Evolutionary conservation across 2,797 vertebrate species (phyloP).

Genomic region (Hyperoplus lanceolatus): DNA sequence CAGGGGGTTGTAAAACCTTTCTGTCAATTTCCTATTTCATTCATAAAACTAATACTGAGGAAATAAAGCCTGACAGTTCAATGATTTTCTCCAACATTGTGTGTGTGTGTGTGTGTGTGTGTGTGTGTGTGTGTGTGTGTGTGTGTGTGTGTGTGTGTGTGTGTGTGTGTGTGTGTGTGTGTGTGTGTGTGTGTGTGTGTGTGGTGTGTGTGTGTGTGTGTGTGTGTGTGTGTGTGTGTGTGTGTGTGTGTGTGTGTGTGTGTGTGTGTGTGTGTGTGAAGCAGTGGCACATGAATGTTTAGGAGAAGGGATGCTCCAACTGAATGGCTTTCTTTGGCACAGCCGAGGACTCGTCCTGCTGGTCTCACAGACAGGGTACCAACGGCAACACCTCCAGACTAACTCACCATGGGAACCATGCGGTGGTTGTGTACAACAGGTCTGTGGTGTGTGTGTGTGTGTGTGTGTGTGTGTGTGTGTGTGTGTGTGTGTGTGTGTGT

Average conservation of each 20-base stretch:
- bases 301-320: constrained; percentile 63
- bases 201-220: background rate
- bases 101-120: constrained; percentile 18
- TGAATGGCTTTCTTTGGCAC: constrained; percentile 61
- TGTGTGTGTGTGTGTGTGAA: constrained; percentile 23
- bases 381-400: constrained; percentile 43
- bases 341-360: constrained; percentile 61
- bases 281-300: constrained; percentile 73
- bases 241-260: constrained; percentile 17
- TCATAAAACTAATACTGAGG: constrained; percentile 38
- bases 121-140: constrained; percentile 5
- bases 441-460: constrained; percentile 15
- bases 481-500: constrained; percentile 22
- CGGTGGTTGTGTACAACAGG: constrained; percentile 31
- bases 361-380: constrained; percentile 29
- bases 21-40: constrained; percentile 43
- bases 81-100: constrained; percentile 34
- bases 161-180: background rate
- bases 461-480: constrained; percentile 11
- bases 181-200: constrained; percentile 27
- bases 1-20: constrained; percentile 26
- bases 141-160: background rate
- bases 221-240: background rate
- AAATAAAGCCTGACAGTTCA: constrained; percentile 43
- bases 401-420: background rate